Evolutionary conservation across 2,113 vertebrate genomes (phyloP).

Genomic region (Actinemys pallida): DNA sequence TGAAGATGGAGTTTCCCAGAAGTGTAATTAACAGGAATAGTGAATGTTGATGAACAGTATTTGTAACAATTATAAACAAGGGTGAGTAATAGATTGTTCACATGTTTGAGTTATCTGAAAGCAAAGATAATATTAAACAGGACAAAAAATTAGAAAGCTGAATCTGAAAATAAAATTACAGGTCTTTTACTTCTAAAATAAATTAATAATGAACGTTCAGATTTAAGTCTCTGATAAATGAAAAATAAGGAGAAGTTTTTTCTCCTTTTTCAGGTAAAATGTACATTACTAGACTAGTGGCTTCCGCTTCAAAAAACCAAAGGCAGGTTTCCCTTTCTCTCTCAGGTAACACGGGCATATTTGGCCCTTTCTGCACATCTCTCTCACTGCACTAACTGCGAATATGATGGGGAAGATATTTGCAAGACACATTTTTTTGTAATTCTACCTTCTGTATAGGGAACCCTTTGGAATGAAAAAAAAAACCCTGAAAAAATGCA

Average conservation of each 20-base stretch:
- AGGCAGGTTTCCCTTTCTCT: background rate
- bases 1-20: background rate
- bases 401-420: background rate
- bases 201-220: background rate
- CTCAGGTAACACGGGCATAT: background rate
- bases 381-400: background rate
- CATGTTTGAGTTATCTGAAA: background rate
- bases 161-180: background rate
- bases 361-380: background rate
- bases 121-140: background rate
- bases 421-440: background rate
- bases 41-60: background rate
- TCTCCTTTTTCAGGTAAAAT: background rate
- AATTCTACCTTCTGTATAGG: background rate
- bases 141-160: background rate
- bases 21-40: accelerated
- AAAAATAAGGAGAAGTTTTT: background rate
- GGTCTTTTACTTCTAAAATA: background rate
- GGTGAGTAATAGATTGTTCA: background rate
- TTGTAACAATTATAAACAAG: background rate
- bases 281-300: background rate
- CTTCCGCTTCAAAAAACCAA: background rate
- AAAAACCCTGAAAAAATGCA: background rate
- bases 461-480: background rate
- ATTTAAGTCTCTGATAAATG: background rate